These are phyloP conservation scores for Agrilus mali DNA, from an alignment of 2,888 invertebrate species.

Conservation along the genomic window DNA sequence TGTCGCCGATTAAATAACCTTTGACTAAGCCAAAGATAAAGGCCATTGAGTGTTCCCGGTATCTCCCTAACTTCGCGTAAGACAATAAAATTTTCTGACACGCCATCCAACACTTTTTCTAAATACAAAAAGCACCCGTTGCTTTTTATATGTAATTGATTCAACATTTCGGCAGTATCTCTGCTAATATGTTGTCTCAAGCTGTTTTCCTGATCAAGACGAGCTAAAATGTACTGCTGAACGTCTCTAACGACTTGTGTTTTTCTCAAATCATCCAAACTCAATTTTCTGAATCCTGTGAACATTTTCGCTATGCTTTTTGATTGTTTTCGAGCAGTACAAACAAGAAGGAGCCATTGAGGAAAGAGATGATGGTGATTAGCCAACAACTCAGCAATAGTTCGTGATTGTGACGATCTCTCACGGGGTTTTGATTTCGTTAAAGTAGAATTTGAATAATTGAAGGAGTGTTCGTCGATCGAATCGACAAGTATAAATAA, in stretches of 20 bases:
- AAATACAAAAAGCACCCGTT: conserved; percentile 84
- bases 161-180: conserved; percentile 88
- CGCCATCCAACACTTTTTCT: conserved; percentile 81
- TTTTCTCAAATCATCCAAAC: conserved; percentile 80
- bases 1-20: conserved; percentile 80
- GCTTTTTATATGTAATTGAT: conserved; percentile 90
- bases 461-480: conserved; percentile 67
- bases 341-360: conserved; percentile 82
- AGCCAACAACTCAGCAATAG: conserved; percentile 72
- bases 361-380: conserved; percentile 86
- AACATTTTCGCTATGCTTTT: conserved; percentile 73
- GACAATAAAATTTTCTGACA: conserved; percentile 86
- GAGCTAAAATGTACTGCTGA: conserved; percentile 84
- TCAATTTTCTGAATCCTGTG: conserved; percentile 79
- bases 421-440: conserved; percentile 39
- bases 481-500: conserved; percentile 83
- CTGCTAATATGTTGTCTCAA: conserved; percentile 78
- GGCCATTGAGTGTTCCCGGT: conserved; percentile 87
- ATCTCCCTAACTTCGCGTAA: conserved; percentile 85
- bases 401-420: conserved; percentile 40
- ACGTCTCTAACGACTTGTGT: conserved; percentile 88
- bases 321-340: conserved; percentile 76
- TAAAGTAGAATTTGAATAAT: conserved; percentile 42
- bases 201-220: conserved; percentile 80
- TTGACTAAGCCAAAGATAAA: conserved; percentile 91